Conservation (phyloP, 2,888 invertebrate genomes). For the Acrobeloides nanus region DNA sequence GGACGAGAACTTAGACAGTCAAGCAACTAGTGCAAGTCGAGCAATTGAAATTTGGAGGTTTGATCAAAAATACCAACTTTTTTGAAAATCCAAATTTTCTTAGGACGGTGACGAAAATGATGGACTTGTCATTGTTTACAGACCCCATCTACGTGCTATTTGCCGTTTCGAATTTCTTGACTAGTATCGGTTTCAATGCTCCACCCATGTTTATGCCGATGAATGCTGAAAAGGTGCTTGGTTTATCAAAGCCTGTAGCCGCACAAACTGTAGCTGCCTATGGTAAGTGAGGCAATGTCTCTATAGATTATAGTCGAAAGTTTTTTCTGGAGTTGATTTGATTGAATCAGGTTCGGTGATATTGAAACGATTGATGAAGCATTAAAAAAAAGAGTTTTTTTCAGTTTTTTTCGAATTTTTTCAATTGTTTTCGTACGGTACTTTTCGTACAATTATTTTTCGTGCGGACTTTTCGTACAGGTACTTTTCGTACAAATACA, state of each 20-base stretch:
- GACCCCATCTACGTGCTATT: conserved; percentile 83
- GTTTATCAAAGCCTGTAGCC: conserved; percentile 25
- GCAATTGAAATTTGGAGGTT: conserved; percentile 31
- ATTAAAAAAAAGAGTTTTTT: no score
- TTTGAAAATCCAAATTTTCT: conserved; percentile 12
- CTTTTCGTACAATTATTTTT: no score
- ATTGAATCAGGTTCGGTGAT: no score
- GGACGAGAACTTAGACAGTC: conserved; percentile 21
- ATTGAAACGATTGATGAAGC: no score
- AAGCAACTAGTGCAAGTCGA: conserved; percentile 22
- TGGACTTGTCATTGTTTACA: conserved; percentile 74
- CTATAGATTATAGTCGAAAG: neutral
- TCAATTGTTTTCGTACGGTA: no score
- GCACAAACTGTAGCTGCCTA: conserved; percentile 36
- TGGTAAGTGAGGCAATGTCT: conserved; percentile 19
- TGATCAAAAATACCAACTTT: neutral
- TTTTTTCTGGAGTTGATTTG: no score
- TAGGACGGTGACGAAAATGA: conserved; percentile 61
- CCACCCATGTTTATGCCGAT: conserved; percentile 66
- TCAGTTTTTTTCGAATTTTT: no score
- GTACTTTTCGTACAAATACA: no score
- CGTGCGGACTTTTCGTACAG: no score
- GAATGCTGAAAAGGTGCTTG: conserved; percentile 27
- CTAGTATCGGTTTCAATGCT: conserved; percentile 86
- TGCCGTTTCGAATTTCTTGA: conserved; percentile 83